Conservation (phyloP, 1,140 invertebrate genomes). For the Patella vulgata region DNA sequence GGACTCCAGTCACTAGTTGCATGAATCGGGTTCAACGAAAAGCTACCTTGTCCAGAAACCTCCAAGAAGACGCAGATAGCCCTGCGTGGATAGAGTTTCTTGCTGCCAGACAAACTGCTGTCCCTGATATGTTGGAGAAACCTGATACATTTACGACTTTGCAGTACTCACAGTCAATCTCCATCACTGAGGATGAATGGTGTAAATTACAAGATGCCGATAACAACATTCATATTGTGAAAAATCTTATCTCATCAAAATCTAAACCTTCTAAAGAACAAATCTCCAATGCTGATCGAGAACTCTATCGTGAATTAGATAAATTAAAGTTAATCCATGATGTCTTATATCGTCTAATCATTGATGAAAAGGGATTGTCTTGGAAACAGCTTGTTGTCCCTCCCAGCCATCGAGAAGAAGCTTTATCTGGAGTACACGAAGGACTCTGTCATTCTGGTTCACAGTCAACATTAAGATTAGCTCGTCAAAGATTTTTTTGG, state of each 20-base stretch:
- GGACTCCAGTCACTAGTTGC: background rate
- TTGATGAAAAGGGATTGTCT: background rate
- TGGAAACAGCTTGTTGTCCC: conserved; percentile 6
- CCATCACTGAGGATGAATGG: background rate
- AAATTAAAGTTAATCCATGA: background rate
- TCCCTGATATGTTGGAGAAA: no score
- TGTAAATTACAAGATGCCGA: background rate
- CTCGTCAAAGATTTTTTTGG: conserved; percentile 2
- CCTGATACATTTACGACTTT: no score
- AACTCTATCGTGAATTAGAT: background rate
- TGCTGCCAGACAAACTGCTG: no score
- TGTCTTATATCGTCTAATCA: background rate
- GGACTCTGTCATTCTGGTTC: conserved; percentile 10
- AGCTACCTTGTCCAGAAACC: no score
- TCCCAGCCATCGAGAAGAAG: background rate
- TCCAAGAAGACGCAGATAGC: no score
- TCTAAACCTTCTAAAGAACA: no score
- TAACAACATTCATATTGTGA: background rate
- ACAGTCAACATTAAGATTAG: background rate
- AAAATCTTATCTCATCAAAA: background rate
- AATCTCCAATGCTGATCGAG: no score
- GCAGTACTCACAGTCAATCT: no score
- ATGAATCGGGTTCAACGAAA: no score
- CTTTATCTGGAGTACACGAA: conserved; percentile 9
- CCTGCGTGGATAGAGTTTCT: no score